Evolutionary conservation across 2,888 invertebrate genomes (phyloP), one percentile per base, ranked within the genome.

Genomic region (Tetranychus piercei): DNA sequence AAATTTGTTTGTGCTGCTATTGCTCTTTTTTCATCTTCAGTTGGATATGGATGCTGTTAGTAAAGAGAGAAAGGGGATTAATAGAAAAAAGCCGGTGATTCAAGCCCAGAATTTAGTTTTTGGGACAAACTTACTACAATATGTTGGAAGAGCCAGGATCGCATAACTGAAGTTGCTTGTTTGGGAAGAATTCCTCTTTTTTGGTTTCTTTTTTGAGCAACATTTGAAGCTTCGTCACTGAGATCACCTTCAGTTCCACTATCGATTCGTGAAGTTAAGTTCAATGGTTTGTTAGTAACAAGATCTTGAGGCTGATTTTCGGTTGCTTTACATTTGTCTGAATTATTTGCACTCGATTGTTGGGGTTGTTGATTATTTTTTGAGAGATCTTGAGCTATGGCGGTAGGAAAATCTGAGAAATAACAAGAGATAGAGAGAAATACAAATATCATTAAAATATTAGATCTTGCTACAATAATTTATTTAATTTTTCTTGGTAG

Each of bases 131-230:
- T 87, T 82, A 94, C 94, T 84, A 94, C 93, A 80, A 95, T 87
- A 83, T 95, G 94, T 82, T 94, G 93, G 85, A 95, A 95, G 78
- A 95, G 87, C 95, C 95, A 95, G 74, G 93, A 91, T 78, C 94
- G 85, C 92, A 95, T 92, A 78, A 92, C 92, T 83, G 93, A 93
- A 74, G 95, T 96, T 78, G 95, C 95, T 82, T 92, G 92, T 81
- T 95, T 90, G 55, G 95, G 95, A 80, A 96, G 86, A 78, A 95
- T 93, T 18, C 95, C 94, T 18, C 95, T 86, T 84, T 91, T 91
- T 80, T 88, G 73, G 34, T 65, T 55, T 65, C 44, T 18, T n/a
- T 65, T 55, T 11, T 65, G 55, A 44, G 18, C 20, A 8, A 64
- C 20, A 44, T 73, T 74, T 7, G 73, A 73, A 8, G 20, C 64